phyloP scores from a whole-genome alignment of 53 echinoderm and acorn worm species.

The Henricia sp. region DNA sequence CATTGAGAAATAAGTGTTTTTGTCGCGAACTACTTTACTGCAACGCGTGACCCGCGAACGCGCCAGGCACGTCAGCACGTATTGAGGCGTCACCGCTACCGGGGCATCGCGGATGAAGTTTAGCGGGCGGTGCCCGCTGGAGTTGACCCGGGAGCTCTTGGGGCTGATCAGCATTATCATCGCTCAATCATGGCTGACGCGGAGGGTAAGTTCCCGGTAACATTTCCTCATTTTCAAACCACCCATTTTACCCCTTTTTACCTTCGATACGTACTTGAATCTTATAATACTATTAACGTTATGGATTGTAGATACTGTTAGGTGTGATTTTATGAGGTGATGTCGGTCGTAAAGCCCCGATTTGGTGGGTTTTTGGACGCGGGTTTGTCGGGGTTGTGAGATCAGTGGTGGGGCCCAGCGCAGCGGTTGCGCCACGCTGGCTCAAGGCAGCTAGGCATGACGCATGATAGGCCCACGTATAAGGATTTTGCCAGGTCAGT shows the following conservation, averaged over 20 bases:
- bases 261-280: background rate
- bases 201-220: constrained; percentile 60
- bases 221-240: constrained; percentile 41
- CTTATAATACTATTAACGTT: background rate
- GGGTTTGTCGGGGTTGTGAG: constrained; percentile 20
- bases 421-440: constrained; percentile 47
- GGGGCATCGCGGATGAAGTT: constrained; percentile 82
- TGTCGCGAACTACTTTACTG: constrained; percentile 49
- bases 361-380: constrained; percentile 12
- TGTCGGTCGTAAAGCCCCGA: background rate
- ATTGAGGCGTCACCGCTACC: constrained; percentile 56
- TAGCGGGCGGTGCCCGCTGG: constrained; percentile 76
- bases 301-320: constrained; percentile 4
- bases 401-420: background rate
- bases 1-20: background rate
- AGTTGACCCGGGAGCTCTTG: constrained; percentile 83
- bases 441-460: constrained; percentile 54
- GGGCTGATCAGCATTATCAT: constrained; percentile 66
- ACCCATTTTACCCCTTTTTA: constrained; percentile 14
- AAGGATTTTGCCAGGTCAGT: constrained; percentile 43
- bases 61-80: constrained; percentile 59
- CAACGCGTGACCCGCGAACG: constrained; percentile 59
- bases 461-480: constrained; percentile 45
- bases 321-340: background rate
- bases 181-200: constrained; percentile 63